Base-by-base conservation (phyloP, 2,888 invertebrate genomes). In the Dicyrtoma fusca region DNA sequence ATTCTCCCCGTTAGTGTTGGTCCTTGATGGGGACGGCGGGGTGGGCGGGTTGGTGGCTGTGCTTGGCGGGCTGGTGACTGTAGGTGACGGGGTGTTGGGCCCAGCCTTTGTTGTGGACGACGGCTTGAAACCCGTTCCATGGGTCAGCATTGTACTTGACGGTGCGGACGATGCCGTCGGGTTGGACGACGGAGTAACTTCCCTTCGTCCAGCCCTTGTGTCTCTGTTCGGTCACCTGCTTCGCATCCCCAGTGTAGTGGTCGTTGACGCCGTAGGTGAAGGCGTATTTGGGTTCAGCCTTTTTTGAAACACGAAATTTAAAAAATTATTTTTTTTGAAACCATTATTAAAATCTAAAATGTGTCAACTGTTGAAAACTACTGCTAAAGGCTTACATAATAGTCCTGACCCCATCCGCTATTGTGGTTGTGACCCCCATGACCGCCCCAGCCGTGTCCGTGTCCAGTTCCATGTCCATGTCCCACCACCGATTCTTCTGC, bases 211-310 rank as follows among this genome's bases (percentile, higher is more conserved):
- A 34, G 11, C 68, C 68, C 44, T 68, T 68, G 21, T 72, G 62
- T 42, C 72, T 47, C 0, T 34, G 42, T 44, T 72, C 72, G 14
- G 49, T 51, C 42, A 68, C 72, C 10, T 64, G 55, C 47, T 74
- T 79, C 11, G 69, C 45, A 62, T 79, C 79, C 47, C 77, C 77
- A 26, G 77, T 77, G 64, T 77, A 73, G 34, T 76, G 76, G 53
- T 79, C 79, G 23, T 76, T 76, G 6, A 77, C 76, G 21, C 75
- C 78, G 25, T 76, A 78, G 6, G 66, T 17, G 61, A 59, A 72
- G 21, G 68, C 61, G 72, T 72, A 72, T n/a, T 59, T 53, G 51
- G 68, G 68, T 17, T 65, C 19, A 10, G 71, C 65, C 70, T 70
- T 34, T 11, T 17, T 11, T 26, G 42, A 25, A 8, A n/a, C 3